These are phyloP conservation scores for Dasypus novemcinctus DNA, from an alignment of 2,113 vertebrate genomes.

Conservation along the genomic window DNA sequence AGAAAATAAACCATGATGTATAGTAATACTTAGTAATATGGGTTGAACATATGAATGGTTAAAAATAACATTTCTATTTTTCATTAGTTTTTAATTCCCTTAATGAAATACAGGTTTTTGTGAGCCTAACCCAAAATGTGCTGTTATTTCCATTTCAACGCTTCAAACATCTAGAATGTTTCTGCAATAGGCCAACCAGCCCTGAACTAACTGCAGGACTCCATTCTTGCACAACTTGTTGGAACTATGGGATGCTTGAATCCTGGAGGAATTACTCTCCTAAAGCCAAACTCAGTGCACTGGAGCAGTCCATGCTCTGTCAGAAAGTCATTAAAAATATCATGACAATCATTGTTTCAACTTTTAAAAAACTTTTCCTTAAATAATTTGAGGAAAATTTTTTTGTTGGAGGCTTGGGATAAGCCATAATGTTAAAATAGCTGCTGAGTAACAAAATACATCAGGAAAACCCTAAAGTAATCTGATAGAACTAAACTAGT, in stretches of 20 bases:
- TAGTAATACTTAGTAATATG: neutral
- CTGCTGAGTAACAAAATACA: constrained; percentile 47
- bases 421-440: constrained; percentile 36
- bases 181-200: neutral
- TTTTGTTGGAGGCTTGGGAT: neutral
- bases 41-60: neutral
- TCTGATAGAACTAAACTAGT: constrained; percentile 44
- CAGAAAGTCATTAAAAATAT: constrained; percentile 14
- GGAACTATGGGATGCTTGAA: neutral
- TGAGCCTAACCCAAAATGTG: neutral
- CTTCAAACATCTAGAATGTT: neutral
- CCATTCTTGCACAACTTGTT: neutral
- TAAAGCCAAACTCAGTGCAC: neutral
- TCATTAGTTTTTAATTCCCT: neutral
- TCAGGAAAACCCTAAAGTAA: constrained; percentile 1
- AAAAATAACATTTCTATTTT: constrained; percentile 34
- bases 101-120: neutral
- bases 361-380: neutral
- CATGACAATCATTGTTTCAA: constrained; percentile 15
- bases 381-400: constrained; percentile 41
- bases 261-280: neutral
- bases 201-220: neutral
- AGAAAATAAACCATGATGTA: neutral
- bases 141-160: neutral
- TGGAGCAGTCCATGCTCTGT: neutral